phyloP scores from a whole-genome alignment of 2,113 vertebrate genomes.

The Cebidichthys violaceus region DNA sequence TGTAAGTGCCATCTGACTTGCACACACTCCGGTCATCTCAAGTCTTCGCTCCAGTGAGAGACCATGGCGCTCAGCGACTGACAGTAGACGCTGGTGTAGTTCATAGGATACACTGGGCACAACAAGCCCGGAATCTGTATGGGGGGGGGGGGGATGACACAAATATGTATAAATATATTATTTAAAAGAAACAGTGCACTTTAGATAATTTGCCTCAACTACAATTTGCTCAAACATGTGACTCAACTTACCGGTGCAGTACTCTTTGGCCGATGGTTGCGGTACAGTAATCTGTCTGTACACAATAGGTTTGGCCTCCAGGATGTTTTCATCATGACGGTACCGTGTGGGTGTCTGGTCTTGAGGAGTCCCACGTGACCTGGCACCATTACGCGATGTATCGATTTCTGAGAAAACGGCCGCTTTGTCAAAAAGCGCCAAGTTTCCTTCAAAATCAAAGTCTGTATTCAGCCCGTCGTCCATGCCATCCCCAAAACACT shows the following conservation, averaged over 20 bases:
- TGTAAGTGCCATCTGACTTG: constrained; percentile 98
- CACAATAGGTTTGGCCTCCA: constrained; percentile 93
- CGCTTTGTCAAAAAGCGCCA: constrained; percentile 98
- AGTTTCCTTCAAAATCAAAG: constrained; percentile 98
- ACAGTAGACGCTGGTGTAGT: constrained; percentile 94
- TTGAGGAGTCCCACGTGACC: constrained; percentile 89
- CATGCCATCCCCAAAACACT: constrained; percentile 94
- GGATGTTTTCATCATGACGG: constrained; percentile 95
- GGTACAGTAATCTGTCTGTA: constrained; percentile 95
- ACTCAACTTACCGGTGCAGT: constrained; percentile 90
- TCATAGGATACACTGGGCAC: constrained; percentile 94
- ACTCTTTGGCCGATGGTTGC: constrained; percentile 89
- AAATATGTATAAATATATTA: neutral
- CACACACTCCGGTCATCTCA: constrained; percentile 97
- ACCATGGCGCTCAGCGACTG: constrained; percentile 91
- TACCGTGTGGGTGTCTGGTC: constrained; percentile 90
- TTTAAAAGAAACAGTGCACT: neutral
- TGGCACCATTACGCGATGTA: constrained; percentile 87
- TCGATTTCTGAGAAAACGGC: constrained; percentile 98
- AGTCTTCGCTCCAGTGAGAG: constrained; percentile 93
- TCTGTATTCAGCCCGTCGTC: constrained; percentile 94
- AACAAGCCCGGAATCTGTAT: constrained; percentile 93
- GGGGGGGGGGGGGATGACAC: too few relatives aligned
- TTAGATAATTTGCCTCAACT: neutral
- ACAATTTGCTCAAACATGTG: neutral